These are phyloP conservation scores for Cepaea hortensis DNA, from an alignment of 2,888 invertebrate genomes.

Conservation along the genomic window DNA sequence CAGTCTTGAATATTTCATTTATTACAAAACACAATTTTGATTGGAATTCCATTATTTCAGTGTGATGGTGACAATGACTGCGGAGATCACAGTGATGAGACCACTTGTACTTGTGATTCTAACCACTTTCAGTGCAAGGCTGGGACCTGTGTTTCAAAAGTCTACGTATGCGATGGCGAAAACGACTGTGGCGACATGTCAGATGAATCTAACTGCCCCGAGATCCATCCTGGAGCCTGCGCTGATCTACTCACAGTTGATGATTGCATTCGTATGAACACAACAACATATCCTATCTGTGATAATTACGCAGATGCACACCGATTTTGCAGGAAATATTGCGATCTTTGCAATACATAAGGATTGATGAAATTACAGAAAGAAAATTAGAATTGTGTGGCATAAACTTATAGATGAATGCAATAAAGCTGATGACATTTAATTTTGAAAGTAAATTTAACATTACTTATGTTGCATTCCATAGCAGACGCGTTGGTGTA, in stretches of 20 bases:
- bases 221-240: conserved; percentile 36
- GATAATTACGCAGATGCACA: conserved; percentile 32
- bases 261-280: conserved; percentile 41
- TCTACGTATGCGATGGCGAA: conserved; percentile 20
- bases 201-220: conserved; percentile 34
- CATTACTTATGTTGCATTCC: no score
- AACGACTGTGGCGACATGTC: conserved; percentile 40
- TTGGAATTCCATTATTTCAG: neutral
- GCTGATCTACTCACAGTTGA: conserved; percentile 12
- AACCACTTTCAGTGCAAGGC: conserved; percentile 20
- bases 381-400: no score
- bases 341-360: conserved; percentile 31
- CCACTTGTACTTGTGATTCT: conserved; percentile 25
- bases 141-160: neutral
- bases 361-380: no score
- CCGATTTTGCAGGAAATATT: conserved; percentile 42
- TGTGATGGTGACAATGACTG: conserved; percentile 44
- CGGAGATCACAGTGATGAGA: conserved; percentile 43
- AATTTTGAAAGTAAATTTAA: no score
- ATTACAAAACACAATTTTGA: no score
- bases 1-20: no score
- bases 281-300: conserved; percentile 33
- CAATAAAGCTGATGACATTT: no score
- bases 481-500: no score
- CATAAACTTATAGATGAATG: no score